Evolutionary conservation across 2,888 invertebrate genomes (phyloP).

Genomic region (Zele albiditarsus): DNA sequence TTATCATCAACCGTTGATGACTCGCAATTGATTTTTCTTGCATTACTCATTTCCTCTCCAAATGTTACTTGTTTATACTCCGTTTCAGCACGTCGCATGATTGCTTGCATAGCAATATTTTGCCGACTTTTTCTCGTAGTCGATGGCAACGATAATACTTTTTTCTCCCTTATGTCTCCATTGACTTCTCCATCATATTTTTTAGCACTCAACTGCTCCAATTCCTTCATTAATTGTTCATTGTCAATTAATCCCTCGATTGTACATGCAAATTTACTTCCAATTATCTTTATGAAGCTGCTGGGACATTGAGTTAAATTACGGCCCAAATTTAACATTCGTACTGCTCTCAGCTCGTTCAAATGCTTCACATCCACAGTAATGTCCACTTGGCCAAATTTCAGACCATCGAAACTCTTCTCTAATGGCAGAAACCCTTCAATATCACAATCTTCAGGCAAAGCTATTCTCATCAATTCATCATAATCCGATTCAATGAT

Average conservation of each 20-base stretch:
- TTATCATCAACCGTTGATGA: constrained; percentile 14
- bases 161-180: constrained; percentile 82
- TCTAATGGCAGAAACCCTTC: constrained; percentile 86
- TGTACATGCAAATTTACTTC: constrained; percentile 67
- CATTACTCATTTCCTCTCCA: constrained; percentile 43
- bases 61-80: constrained; percentile 78
- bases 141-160: constrained; percentile 71
- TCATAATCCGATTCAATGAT: constrained; percentile 74
- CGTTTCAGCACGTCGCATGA: constrained; percentile 82
- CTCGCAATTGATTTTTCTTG: background rate
- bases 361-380: constrained; percentile 70
- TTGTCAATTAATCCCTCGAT: constrained; percentile 73
- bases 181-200: constrained; percentile 73
- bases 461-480: constrained; percentile 78
- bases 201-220: constrained; percentile 74
- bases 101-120: constrained; percentile 87
- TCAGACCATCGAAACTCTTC: constrained; percentile 76
- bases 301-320: constrained; percentile 73
- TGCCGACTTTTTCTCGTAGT: constrained; percentile 74
- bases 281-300: constrained; percentile 56
- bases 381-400: constrained; percentile 73
- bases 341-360: constrained; percentile 74
- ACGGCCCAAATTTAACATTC: constrained; percentile 74
- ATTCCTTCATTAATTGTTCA: constrained; percentile 74
- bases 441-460: constrained; percentile 86